These are phyloP conservation scores for Linurgus olivaceus DNA, from an alignment of 2,797 vertebrate species.

Conservation along the genomic window DNA sequence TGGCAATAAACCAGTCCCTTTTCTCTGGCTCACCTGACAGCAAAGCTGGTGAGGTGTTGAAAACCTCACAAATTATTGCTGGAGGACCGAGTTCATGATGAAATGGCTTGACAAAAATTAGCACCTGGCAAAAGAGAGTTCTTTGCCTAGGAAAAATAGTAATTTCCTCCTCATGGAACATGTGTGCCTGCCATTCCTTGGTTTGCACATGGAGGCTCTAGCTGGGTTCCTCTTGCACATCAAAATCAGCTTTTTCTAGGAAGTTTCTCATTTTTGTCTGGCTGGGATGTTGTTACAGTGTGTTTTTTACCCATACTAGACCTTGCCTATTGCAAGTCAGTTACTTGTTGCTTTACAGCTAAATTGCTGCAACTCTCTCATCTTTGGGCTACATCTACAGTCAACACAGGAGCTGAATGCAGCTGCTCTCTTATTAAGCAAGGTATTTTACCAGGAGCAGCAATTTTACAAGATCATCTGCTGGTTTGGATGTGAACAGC, in stretches of 20 bases:
- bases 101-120: neutral
- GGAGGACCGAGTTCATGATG: fast-evolving
- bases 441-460: neutral
- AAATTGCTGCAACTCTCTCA: neutral
- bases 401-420: neutral
- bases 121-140: neutral
- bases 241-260: neutral
- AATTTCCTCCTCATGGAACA: neutral
- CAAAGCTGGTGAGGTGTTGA: neutral
- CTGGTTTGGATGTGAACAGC: conserved; percentile 1
- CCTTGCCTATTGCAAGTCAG: neutral
- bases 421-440: neutral
- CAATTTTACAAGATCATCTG: neutral
- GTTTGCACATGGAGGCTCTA: neutral
- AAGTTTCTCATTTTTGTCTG: conserved; percentile 5
- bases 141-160: neutral
- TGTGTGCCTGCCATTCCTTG: neutral
- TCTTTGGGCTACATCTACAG: neutral
- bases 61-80: neutral
- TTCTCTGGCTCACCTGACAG: neutral
- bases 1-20: neutral
- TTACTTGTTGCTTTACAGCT: neutral
- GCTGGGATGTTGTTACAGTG: neutral
- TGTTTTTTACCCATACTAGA: neutral
- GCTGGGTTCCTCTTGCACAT: neutral